Conservation (phyloP, 30 jellyfish, hydroid and myxozoan species). For the Turritopsis dohrnii region DNA sequence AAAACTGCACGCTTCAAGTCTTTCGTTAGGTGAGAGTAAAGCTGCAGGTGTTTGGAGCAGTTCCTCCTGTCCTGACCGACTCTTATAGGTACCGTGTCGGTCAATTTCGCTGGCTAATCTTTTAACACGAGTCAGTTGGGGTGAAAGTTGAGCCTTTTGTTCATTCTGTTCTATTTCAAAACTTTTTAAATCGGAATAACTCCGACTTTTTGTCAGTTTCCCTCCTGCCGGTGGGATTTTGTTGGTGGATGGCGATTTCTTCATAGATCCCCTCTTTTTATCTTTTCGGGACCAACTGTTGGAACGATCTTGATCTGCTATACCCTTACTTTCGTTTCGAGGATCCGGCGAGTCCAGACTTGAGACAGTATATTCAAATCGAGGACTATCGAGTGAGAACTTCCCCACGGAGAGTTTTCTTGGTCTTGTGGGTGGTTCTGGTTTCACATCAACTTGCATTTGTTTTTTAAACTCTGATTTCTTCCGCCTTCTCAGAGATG, state of each 20-base stretch:
- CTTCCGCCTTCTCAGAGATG: background rate
- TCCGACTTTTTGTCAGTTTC: conserved; percentile 20
- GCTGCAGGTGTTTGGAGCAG: background rate
- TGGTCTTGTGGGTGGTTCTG: background rate
- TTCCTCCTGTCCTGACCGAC: background rate
- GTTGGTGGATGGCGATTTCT: conserved; percentile 9
- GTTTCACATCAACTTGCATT: background rate
- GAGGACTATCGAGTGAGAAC: background rate
- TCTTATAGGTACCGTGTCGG: background rate
- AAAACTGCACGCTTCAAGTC: conserved; percentile 1
- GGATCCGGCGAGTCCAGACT: background rate
- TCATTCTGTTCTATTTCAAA: conserved; percentile 26
- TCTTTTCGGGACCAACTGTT: conserved; percentile 33
- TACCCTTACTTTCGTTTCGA: background rate
- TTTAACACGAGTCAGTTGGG: conserved; percentile 1
- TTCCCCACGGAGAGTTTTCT: conserved; percentile 19
- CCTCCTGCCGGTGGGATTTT: background rate
- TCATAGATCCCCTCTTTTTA: background rate
- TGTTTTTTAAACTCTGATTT: background rate
- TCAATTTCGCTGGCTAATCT: conserved; percentile 6
- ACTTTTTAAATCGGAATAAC: conserved; percentile 26
- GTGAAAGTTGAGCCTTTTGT: background rate
- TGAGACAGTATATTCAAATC: conserved; percentile 2
- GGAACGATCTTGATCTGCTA: background rate
- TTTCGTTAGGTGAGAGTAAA: background rate